Evolutionary conservation across 2,113 vertebrate genomes (phyloP).

Genomic region (Tragelaphus scriptus): DNA sequence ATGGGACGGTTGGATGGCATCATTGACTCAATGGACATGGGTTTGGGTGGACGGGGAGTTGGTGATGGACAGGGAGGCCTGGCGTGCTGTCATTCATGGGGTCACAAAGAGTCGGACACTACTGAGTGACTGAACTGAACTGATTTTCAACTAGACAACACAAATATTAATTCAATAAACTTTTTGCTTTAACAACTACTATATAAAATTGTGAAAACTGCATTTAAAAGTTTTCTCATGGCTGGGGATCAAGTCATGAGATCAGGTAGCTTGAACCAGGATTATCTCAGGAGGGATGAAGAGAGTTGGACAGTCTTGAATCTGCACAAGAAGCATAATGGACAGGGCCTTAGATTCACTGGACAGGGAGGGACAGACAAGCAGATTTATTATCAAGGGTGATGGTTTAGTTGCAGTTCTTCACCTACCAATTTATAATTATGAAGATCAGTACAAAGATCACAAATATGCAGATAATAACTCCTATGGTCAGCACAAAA

Average conservation of each 20-base stretch:
- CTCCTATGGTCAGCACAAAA: conserved; percentile 66
- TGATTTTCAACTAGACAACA: background rate
- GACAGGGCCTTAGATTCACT: background rate
- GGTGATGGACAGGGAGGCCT: background rate
- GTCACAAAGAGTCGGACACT: background rate
- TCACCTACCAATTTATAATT: conserved; percentile 71
- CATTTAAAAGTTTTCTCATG: background rate
- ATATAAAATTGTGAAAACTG: background rate
- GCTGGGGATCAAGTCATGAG: background rate
- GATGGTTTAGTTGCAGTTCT: background rate
- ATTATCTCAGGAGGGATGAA: background rate
- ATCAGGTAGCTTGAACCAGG: background rate
- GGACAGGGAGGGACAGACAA: background rate
- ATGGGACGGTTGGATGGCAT: background rate
- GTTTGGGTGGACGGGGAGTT: background rate
- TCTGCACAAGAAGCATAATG: background rate
- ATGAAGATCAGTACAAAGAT: conserved; percentile 73
- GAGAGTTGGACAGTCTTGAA: background rate
- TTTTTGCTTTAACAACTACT: background rate
- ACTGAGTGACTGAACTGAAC: background rate
- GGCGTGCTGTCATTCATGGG: background rate
- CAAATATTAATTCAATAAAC: background rate
- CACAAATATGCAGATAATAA: conserved; percentile 59
- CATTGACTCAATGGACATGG: background rate
- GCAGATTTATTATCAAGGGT: background rate